phyloP scores from a whole-genome alignment of 2,113 vertebrate species.

The Anolis carolinensis region DNA sequence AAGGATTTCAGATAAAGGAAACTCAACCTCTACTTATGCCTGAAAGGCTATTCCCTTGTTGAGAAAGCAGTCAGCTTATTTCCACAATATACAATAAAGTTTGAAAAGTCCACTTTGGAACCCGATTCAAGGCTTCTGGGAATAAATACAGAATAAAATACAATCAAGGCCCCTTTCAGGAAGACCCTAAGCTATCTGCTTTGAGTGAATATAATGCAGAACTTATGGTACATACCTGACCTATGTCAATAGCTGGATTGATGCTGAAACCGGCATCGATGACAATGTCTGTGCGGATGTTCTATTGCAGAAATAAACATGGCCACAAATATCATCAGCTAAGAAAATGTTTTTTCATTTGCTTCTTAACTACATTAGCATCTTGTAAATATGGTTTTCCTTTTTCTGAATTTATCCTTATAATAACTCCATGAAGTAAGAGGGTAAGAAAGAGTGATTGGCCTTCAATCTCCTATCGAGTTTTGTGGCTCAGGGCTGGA shows the following conservation, averaged over 20 bases:
- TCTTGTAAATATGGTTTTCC: neutral
- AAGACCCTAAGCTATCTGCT: neutral
- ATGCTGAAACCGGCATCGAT: conserved; percentile 83
- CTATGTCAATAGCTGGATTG: conserved; percentile 88
- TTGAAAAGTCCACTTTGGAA: no score
- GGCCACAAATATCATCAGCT: neutral
- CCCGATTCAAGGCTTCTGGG: neutral
- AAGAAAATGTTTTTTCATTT: neutral
- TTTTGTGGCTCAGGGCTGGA: no score
- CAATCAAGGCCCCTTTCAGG: neutral
- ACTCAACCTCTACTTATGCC: no score
- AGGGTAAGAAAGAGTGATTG: no score
- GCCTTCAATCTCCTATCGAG: no score
- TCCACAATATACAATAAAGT: neutral
- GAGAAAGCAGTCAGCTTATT: no score
- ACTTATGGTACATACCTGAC: conserved; percentile 78
- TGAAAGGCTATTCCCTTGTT: no score
- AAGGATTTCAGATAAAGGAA: no score
- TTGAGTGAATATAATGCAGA: conserved; percentile 2
- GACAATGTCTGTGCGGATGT: conserved; percentile 84
- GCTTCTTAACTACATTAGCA: neutral
- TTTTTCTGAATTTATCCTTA: neutral
- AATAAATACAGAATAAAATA: neutral
- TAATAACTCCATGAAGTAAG: neutral
- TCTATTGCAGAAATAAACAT: conserved; percentile 71